These are phyloP conservation scores for Sebastes paucispinis DNA, from an alignment of 2,797 vertebrate species.

Conservation along the genomic window DNA sequence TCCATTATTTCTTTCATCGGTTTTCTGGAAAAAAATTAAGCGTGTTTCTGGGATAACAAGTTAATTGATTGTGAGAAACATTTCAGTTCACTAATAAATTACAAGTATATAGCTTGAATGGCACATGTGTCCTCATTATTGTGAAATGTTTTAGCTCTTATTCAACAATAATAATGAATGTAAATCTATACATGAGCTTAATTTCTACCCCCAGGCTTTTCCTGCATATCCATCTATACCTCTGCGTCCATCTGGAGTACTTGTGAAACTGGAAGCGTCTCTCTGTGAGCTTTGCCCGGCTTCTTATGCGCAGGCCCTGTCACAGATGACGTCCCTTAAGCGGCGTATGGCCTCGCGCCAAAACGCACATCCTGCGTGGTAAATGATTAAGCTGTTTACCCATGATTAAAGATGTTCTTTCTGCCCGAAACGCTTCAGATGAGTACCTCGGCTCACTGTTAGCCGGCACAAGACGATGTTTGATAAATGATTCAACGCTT, in stretches of 20 bases:
- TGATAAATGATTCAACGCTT: conserved; percentile 62
- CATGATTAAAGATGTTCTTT: conserved; percentile 56
- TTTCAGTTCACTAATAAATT: neutral
- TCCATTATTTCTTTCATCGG: neutral
- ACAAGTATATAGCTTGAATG: neutral
- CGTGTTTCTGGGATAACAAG: neutral
- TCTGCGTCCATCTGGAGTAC: neutral
- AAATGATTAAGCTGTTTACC: conserved; percentile 69
- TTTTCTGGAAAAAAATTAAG: neutral
- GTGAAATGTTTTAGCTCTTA: neutral
- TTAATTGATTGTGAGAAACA: neutral
- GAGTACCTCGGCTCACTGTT: conserved; percentile 30
- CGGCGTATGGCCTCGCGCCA: conserved; percentile 22
- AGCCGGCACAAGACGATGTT: conserved; percentile 27
- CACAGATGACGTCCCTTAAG: conserved; percentile 24
- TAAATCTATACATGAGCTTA: neutral
- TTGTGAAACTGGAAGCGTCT: neutral
- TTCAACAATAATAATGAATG: neutral
- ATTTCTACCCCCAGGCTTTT: neutral
- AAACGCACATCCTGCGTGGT: conserved; percentile 41
- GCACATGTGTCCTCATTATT: neutral
- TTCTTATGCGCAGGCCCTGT: neutral
- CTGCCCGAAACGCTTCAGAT: conserved; percentile 34
- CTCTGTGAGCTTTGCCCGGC: neutral
- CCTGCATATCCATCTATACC: neutral